Percentiles rank a stretch among this genome's conserved stretches.
Conservation (phyloP, 2,888 invertebrate genomes). For the Eupithecia insigniata region DNA sequence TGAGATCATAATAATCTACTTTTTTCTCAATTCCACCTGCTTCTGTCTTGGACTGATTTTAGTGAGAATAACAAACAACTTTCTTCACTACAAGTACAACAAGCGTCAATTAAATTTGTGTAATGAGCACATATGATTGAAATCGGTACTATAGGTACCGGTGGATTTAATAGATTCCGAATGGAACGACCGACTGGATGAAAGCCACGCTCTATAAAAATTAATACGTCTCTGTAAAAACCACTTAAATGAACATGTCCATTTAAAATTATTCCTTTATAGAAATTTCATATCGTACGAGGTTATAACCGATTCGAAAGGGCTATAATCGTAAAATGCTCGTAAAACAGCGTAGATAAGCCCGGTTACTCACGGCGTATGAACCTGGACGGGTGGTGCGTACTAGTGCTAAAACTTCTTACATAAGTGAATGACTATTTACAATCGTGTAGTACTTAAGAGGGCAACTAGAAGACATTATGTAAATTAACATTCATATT, state of each 20-base stretch:
- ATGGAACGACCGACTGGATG: conserved; percentile 36
- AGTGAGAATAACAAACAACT: conserved; percentile 20
- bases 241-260: conserved; percentile 76
- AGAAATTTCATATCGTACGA: conserved; percentile 80
- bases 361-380: conserved; percentile 67
- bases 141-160: conserved; percentile 24
- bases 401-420: conserved; percentile 49
- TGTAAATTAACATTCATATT: background rate
- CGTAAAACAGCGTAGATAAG: conserved; percentile 78
- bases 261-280: conserved; percentile 78
- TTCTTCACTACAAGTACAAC: conserved; percentile 16
- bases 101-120: conserved; percentile 20
- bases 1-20: background rate
- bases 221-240: conserved; percentile 66
- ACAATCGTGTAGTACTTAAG: conserved; percentile 9
- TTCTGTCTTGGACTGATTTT: conserved; percentile 14
- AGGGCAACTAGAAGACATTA: background rate
- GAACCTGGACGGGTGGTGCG: conserved; percentile 59
- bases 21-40: background rate
- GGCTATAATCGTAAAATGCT: conserved; percentile 81
- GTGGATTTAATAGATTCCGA: conserved; percentile 35
- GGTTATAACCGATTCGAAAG: conserved; percentile 79
- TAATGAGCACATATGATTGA: conserved; percentile 31
- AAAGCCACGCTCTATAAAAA: conserved; percentile 61
- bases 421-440: conserved; percentile 51